Percentiles rank a stretch among this genome's conserved stretches.
These are phyloP conservation scores for Synanthedon formicaeformis DNA, from an alignment of 2,888 invertebrate species.

Conservation along the genomic window DNA sequence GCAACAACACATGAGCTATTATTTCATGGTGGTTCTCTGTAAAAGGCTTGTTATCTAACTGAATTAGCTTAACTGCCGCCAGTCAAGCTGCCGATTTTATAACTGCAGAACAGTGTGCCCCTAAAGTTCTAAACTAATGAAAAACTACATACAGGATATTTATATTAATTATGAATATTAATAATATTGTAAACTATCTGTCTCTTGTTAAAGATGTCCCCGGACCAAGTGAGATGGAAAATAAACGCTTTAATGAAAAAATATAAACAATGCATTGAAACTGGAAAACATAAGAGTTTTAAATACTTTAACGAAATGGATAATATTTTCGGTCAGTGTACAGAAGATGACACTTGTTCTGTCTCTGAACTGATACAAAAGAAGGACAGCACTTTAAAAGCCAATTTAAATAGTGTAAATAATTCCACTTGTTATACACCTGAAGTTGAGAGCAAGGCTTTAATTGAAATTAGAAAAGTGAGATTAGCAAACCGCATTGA, in stretches of 20 bases:
- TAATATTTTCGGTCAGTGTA: constrained; percentile 29
- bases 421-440: neutral
- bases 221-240: constrained; percentile 41
- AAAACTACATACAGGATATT: no score
- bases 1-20: no score
- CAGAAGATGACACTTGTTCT: constrained; percentile 26
- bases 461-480: constrained; percentile 32
- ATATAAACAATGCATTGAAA: constrained; percentile 33
- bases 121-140: no score
- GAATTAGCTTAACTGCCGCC: no score
- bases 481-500: constrained; percentile 37
- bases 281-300: constrained; percentile 27
- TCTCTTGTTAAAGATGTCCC: constrained; percentile 23
- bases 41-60: no score
- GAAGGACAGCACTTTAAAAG: constrained; percentile 13
- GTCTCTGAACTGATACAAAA: constrained; percentile 20
- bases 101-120: neutral
- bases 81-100: no score
- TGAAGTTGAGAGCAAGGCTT: constrained; percentile 23
- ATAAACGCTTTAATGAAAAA: constrained; percentile 40
- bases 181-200: neutral
- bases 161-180: no score
- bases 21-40: no score
- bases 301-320: constrained; percentile 36
- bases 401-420: constrained; percentile 4